Evolutionary conservation across 2,113 vertebrate genomes (phyloP).

Genomic region (Tetrao urogallus): DNA sequence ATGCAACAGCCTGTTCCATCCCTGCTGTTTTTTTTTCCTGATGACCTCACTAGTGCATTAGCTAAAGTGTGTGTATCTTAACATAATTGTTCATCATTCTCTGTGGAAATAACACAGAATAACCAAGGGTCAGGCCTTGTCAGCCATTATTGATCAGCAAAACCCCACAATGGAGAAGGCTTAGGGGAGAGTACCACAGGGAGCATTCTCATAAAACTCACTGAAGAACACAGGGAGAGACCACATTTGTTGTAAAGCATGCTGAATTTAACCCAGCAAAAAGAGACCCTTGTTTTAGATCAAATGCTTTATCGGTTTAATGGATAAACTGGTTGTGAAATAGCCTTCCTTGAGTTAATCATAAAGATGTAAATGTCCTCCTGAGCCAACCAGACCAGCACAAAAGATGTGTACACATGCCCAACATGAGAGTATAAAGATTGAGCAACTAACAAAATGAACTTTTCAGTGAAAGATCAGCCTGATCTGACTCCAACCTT

Average conservation of each 20-base stretch:
- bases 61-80: slow-evolving; percentile 46
- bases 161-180: neutral
- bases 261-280: neutral
- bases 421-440: neutral
- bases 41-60: slow-evolving; percentile 48
- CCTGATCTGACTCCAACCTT: neutral
- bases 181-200: neutral
- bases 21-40: slow-evolving; percentile 14
- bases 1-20: neutral
- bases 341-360: neutral
- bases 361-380: neutral
- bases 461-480: neutral
- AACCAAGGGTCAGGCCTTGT: slow-evolving; percentile 3
- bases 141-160: neutral
- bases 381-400: neutral
- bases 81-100: slow-evolving; percentile 24
- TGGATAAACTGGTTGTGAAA: neutral
- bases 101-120: neutral
- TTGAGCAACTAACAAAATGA: neutral
- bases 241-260: neutral
- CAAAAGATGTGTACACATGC: neutral
- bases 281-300: neutral
- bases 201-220: neutral
- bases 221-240: neutral
- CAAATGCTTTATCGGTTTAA: neutral